These are phyloP conservation scores for Poecilia picta DNA, from an alignment of 2,797 vertebrate species.

Conservation along the genomic window DNA sequence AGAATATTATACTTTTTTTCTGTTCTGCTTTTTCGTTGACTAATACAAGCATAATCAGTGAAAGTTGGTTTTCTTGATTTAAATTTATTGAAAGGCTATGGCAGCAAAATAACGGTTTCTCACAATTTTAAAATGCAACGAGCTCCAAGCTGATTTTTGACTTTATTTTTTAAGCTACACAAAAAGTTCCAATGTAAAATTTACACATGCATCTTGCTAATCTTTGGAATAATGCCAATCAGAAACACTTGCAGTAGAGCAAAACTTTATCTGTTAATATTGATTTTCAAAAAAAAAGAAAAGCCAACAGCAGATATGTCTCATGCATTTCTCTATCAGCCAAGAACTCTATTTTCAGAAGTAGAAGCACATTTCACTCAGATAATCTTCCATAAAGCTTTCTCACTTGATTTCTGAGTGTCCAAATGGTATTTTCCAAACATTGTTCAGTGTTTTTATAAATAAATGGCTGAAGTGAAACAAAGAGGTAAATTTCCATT, in stretches of 20 bases:
- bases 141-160: not conserved
- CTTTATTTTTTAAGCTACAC: not conserved
- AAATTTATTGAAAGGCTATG: not conserved
- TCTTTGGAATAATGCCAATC: not conserved
- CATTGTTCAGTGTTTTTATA: not conserved
- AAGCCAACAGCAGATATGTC: not conserved
- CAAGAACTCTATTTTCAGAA: not conserved
- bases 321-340: too few relatives aligned
- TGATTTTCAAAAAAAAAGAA: not conserved
- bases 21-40: not conserved
- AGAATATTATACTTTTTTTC: not conserved
- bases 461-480: not conserved
- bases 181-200: not conserved
- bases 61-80: not conserved
- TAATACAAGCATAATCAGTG: not conserved
- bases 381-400: not conserved
- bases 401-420: not conserved
- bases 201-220: not conserved
- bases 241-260: not conserved
- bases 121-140: not conserved
- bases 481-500: slow-evolving; percentile 3
- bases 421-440: not conserved
- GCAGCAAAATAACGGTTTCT: not conserved
- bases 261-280: not conserved
- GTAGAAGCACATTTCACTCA: not conserved